Conservation (phyloP, 2,797 vertebrate species). For the Pseudomugil gertrudae region DNA sequence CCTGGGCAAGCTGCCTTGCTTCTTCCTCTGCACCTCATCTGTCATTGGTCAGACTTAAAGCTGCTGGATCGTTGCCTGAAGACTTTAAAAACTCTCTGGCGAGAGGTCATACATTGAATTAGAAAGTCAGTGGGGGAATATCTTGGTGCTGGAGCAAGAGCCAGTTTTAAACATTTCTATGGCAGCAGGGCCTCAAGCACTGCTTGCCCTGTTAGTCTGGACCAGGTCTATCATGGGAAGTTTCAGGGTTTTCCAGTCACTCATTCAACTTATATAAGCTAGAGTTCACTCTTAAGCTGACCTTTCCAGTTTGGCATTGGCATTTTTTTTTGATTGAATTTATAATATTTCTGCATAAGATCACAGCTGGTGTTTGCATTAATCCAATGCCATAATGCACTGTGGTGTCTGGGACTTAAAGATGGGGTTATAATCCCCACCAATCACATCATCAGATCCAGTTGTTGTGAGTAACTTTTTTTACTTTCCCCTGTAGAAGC, state of each 20-base stretch:
- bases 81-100: slow-evolving; percentile 82
- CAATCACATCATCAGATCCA: not conserved
- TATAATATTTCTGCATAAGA: not conserved
- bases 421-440: not conserved
- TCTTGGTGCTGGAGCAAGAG: slow-evolving; percentile 71
- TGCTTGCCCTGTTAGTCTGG: slow-evolving; percentile 52
- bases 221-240: slow-evolving; percentile 45
- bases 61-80: slow-evolving; percentile 79
- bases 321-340: not conserved
- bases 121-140: slow-evolving; percentile 76
- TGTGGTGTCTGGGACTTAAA: too few relatives aligned
- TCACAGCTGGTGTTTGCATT: not conserved
- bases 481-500: not conserved
- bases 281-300: slow-evolving; percentile 36
- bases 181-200: slow-evolving; percentile 62
- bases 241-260: slow-evolving; percentile 42
- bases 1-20: slow-evolving; percentile 79
- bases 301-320: slow-evolving; percentile 29
- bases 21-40: slow-evolving; percentile 77
- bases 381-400: too few relatives aligned
- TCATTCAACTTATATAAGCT: slow-evolving; percentile 37
- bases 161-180: slow-evolving; percentile 76
- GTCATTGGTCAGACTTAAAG: slow-evolving; percentile 80
- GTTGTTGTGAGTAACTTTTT: not conserved
- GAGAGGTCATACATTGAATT: slow-evolving; percentile 84